Base-by-base conservation (phyloP, 1,140 invertebrate genomes). In the Drosophila paulistorum region DNA sequence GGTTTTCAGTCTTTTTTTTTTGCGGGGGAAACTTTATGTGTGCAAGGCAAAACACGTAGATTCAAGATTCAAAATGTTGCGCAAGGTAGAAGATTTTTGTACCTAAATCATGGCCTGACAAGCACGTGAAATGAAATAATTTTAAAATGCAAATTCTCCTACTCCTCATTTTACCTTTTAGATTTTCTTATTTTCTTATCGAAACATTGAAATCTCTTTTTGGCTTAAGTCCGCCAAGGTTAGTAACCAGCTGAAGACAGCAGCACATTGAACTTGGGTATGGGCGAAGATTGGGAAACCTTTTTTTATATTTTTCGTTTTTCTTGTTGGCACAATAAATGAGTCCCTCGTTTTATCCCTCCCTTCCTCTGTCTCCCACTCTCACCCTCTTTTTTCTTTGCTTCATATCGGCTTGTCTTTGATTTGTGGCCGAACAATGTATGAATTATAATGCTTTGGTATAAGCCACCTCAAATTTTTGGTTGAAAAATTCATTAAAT, bases 121-220 rank as follows among this genome's bases (percentile, higher is more conserved):
- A 78, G 76, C 61, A 75, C 73, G 76, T 75, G 68, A 78, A 78
- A 75, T 78, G 76, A 78, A 78, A 75, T 78, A 71, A 78, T 78
- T 78, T 78, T 58, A 78, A 78, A 78, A 78, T 75, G 72, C 68
- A 71, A 78, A 78, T 75, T 75, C 54, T 45, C 42, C 37, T 51
- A 60, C 45, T 51, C 17, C 45, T 51, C 11, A 6, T 51, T 51
- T 23, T 23, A 51, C 45, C 45, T 51, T 51, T 51, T 51, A 23
- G 45, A 51, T 51, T 51, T 51, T 20, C 45, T 51, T 51, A 51
- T 23, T 59, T 59, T 59, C 35, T 59, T 59, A 59, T 59, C 57
- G 35, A 7, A 14, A 37, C 57, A 59, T 14, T 59, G 57, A 33
- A 59, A 59, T 59, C 57, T 59, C 35, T 3, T 59, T 37, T 59